These are phyloP conservation scores for Prietella phreatophila DNA, from an alignment of 2,113 vertebrate species.

Conservation along the genomic window DNA sequence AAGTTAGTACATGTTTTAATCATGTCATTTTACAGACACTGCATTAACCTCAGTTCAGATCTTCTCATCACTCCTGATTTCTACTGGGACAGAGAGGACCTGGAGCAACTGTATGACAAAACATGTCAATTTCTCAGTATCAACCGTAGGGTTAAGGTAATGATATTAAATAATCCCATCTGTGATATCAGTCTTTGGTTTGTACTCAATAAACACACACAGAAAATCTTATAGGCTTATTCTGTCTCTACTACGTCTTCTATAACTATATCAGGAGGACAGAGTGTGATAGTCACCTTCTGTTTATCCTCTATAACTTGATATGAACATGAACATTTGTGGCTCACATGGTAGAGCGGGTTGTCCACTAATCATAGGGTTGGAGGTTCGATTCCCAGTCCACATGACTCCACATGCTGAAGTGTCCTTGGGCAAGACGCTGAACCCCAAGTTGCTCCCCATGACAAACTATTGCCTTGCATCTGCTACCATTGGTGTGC, in stretches of 20 bases:
- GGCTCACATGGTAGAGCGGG: no score
- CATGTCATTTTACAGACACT: constrained; percentile 77
- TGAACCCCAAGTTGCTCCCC: no score
- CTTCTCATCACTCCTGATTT: constrained; percentile 95
- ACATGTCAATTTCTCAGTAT: constrained; percentile 96
- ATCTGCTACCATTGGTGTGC: no score
- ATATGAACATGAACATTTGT: no score
- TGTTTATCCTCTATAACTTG: no score
- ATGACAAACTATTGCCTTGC: no score
- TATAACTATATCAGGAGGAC: not conserved
- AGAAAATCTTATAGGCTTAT: not conserved
- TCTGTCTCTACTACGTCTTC: not conserved
- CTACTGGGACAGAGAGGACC: constrained; percentile 97
- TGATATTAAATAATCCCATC: not conserved
- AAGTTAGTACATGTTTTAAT: not conserved
- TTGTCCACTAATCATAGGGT: no score
- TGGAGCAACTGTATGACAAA: constrained; percentile 95
- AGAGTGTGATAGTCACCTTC: not conserved
- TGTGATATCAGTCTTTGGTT: not conserved
- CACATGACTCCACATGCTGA: no score
- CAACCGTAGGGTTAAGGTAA: constrained; percentile 91
- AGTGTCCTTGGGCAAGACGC: no score
- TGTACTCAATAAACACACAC: not conserved
- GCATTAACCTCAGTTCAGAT: constrained; percentile 95
- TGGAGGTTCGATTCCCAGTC: no score